A percentile compares a stretch with the other conserved stretches of the same genome.
Conservation (phyloP, 1,140 invertebrate genomes). For the Tetramorium alpestre region DNA sequence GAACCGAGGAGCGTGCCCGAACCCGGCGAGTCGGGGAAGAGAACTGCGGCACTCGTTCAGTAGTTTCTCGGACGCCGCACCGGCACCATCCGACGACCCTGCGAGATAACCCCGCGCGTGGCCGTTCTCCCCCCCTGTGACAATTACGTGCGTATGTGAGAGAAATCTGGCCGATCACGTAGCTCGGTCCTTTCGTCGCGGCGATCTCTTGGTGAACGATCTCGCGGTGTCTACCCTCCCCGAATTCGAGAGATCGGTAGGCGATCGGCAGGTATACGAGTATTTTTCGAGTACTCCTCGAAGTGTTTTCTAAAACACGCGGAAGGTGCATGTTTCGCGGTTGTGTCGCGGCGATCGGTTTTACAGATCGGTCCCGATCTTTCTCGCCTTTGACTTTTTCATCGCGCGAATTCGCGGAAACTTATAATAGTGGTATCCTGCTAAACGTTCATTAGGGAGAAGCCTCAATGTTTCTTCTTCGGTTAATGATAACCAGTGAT, state of each 20-base stretch:
- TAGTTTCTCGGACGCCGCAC: slow-evolving; percentile 85
- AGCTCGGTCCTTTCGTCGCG: not conserved
- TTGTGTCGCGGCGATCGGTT: not conserved
- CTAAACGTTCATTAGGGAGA: not conserved
- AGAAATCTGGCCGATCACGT: not conserved
- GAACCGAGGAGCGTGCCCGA: slow-evolving; percentile 79
- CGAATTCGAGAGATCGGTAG: slow-evolving; percentile 39
- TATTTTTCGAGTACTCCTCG: not conserved
- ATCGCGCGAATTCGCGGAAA: not conserved
- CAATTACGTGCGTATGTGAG: slow-evolving; percentile 49
- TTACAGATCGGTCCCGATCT: not conserved
- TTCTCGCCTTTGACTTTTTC: not conserved
- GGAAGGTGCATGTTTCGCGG: not conserved
- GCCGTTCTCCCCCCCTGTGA: slow-evolving; percentile 27
- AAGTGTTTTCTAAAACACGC: not conserved
- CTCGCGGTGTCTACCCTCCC: slow-evolving; percentile 43
- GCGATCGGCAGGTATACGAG: no score
- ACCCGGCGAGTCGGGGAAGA: slow-evolving; percentile 80
- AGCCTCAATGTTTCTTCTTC: not conserved
- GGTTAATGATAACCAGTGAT: slow-evolving; percentile 37
- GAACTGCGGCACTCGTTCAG: slow-evolving; percentile 84
- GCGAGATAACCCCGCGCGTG: slow-evolving; percentile 64
- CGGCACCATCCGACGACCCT: slow-evolving; percentile 83
- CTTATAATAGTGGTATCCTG: not conserved
- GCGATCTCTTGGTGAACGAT: not conserved